Base-by-base conservation (phyloP, 2,797 vertebrate species). In the Mormyrops attenuatus region DNA sequence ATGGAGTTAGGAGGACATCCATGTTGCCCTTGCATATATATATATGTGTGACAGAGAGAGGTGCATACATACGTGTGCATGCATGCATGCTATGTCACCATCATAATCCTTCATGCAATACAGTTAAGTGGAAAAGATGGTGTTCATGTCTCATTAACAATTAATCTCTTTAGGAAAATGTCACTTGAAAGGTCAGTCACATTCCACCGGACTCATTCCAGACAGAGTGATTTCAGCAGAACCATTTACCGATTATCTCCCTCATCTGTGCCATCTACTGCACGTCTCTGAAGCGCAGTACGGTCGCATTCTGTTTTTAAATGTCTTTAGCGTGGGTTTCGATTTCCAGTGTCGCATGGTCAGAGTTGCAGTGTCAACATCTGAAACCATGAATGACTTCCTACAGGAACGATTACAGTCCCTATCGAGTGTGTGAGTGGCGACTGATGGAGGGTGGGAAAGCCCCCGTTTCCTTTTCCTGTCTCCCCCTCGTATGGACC, bases 151-250 rank as follows among this genome's bases (percentile, higher is more conserved):
- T 82, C 17, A 44, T 82, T 82, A 47, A 82, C 17, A 82, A 44
- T 80, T 80, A 80, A 80, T 41, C 2, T 1, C 34, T 80, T n/a
- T 7, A n/a, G 38, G 30, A 44, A 80, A 47, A 82, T 44, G 38
- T 20, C 77, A 82, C 41, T 47, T 82, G 77, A 82, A 44, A 82
- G 77, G 77, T 82, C 77, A 82, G 77, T 82, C 82, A 30, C 9
- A 11, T 49, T 52, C 82, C 44, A 13, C 44, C n/a, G 0, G 22
- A 26, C 82, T 13, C 82, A 85, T 50, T 52, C 44, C 22, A 13
- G 5, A 85, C 44, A 84, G 80, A 2, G 44, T 49, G 3, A n/a
- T 84, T 44, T 0, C 82, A 13, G 49, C 82, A 85, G 49, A 26
- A 85, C 44, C 20, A 52, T 47, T 38, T 47, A 30, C n/a, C 82